phyloP scores from a whole-genome alignment of 2,797 vertebrate species.

The Amazonetta brasiliensis region DNA sequence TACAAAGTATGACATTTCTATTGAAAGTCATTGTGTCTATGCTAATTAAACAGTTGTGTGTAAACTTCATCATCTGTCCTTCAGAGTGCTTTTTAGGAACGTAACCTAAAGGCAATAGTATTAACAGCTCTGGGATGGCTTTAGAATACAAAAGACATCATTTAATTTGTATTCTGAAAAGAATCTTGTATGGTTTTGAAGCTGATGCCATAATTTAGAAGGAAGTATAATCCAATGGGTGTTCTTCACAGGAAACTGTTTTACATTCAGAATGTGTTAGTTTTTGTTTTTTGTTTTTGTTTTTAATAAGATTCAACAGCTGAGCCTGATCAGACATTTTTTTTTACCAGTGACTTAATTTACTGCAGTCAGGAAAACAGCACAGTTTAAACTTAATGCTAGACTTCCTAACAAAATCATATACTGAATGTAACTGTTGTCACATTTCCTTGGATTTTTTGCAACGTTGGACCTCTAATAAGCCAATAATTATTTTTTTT shows the following conservation, averaged over 20 bases:
- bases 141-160: not conserved
- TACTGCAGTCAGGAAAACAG: not conserved
- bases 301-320: not conserved
- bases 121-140: not conserved
- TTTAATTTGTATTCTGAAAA: not conserved
- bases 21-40: not conserved
- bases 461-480: not conserved
- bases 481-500: not conserved
- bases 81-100: not conserved
- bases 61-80: not conserved
- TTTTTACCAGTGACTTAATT: not conserved
- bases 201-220: not conserved
- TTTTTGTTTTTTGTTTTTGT: not conserved
- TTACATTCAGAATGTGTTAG: not conserved
- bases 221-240: not conserved
- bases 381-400: not conserved
- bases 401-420: not conserved
- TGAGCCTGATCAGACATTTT: not conserved
- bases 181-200: not conserved
- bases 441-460: not conserved
- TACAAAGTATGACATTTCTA: not conserved
- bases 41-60: not conserved
- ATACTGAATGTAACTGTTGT: not conserved
- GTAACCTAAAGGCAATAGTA: not conserved
- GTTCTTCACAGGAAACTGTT: not conserved